Evolutionary conservation across 2,888 invertebrate genomes (phyloP).

Genomic region (Andrena marginata): DNA sequence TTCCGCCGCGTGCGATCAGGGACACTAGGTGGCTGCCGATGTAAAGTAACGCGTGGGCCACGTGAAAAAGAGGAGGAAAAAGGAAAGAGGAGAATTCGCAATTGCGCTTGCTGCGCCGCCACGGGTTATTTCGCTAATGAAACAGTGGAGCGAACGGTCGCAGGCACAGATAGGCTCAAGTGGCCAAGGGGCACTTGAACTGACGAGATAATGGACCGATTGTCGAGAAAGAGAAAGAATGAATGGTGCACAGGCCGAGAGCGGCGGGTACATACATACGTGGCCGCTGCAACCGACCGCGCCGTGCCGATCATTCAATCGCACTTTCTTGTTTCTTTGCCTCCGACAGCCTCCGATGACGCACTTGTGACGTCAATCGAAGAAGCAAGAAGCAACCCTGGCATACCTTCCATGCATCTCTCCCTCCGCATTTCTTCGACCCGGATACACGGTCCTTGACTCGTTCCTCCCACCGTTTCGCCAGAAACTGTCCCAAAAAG

Average conservation of each 20-base stretch:
- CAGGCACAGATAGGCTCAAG: slow-evolving; percentile 78
- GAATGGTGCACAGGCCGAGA: slow-evolving; percentile 48
- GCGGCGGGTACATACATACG: slow-evolving; percentile 23
- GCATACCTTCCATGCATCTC: slow-evolving; percentile 75
- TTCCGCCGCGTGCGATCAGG: neutral
- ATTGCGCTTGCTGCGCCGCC: slow-evolving; percentile 24
- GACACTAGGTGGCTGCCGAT: neutral
- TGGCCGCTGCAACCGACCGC: slow-evolving; percentile 59
- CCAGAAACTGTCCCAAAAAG: no score
- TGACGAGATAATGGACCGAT: slow-evolving; percentile 82
- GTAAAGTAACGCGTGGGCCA: slow-evolving; percentile 22
- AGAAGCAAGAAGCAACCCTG: slow-evolving; percentile 78
- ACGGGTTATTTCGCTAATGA: slow-evolving; percentile 62
- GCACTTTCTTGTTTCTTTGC: slow-evolving; percentile 83
- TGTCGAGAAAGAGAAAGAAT: slow-evolving; percentile 79
- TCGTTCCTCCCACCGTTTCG: neutral
- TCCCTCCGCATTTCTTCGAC: slow-evolving; percentile 65
- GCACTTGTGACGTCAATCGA: slow-evolving; percentile 84
- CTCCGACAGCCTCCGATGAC: slow-evolving; percentile 75
- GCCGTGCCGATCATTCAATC: slow-evolving; percentile 81
- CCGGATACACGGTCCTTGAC: slow-evolving; percentile 62
- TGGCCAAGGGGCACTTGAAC: slow-evolving; percentile 79
- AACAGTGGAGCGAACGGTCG: slow-evolving; percentile 52
- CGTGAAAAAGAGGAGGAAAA: neutral
- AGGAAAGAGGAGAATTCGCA: slow-evolving; percentile 1